Base-by-base conservation (phyloP, 2,113 vertebrate species). In the Bostrychus sinensis region DNA sequence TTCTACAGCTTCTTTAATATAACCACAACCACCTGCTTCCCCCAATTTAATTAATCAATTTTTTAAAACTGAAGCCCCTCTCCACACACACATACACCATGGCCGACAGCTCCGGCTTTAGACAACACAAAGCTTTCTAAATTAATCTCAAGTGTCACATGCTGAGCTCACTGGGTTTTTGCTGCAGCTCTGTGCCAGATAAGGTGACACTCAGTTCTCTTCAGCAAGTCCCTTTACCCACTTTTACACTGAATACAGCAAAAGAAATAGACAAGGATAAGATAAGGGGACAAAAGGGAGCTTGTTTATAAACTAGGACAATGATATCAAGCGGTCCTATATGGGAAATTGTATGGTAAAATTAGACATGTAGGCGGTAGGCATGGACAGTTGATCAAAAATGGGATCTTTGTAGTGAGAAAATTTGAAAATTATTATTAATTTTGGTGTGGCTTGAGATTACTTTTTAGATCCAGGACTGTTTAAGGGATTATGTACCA, bases 101-200 rank as follows among this genome's bases (percentile, higher is more conserved):
- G 62, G 32, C 43, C 45, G 51, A 36, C 22, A 56, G 65, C 62
- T 54, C 46, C 41, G 19, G 5, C 42, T 28, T 56, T 39, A 69
- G 56, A 75, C 62, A 59, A 62, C 57, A 68, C 34, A 72, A 38
- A 30, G 32, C 3, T 42, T 16, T 56, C 43, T 36, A 78, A 75
- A 78, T 76, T 42, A 70, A 81, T 67, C 55, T 72, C 59, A 48
- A 45, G 62, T 41, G 36, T 43, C 70, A 64, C 19, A 71, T 53
- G 30, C 62, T 58, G 66, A 81, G 45, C 30, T 66, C 26, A 38
- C 37, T 60, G 22, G 42, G 59, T 63, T 57, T 56, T 37, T 54
- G 22, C 42, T 53, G 61, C 39, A 64, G 75, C 20, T 25, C 22
- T 9, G 23, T 14, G 20, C 42, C 71, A 58, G 42, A 65, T 55